Evolutionary conservation across 2,113 vertebrate species (phyloP), one percentile per base, ranked within the genome.

Genomic region (Hyperopisus bebe): DNA sequence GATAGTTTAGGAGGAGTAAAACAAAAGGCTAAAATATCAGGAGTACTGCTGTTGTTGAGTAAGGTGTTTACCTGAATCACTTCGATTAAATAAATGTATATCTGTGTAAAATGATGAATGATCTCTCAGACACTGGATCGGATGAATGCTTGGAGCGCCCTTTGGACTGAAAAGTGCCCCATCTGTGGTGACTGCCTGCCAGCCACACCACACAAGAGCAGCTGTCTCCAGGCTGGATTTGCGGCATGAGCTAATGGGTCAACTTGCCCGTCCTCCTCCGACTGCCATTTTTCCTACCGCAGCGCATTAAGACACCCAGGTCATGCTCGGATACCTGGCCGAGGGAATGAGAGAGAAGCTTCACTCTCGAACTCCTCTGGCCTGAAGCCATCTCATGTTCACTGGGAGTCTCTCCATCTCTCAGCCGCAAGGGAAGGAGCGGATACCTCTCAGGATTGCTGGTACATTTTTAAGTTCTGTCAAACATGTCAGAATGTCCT

Each of bases 121-220:
- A 80, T 80, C 74, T 35, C 31, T 42, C 70, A 94, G 93, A 93
- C 92, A 88, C 90, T 87, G 94, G 91, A 92, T 94, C 77, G 92
- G 35, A 77, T 77, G 35, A 13, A 39, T 77, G 70, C 11, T 39
- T 77, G 31, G 13, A 35, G 74, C 35, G 2, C n/a, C 93, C 42
- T 35, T 48, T 17, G 74, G 91, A 94, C 93, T 89, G 77, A 92
- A 90, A 90, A 90, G 87, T 91, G 92, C 82, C 42, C 82, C 44
- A 89, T 88, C 44, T 84, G 82, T 47, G 82, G 44, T 13, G 19
- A 84, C 3, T 84, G 94, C 92, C 90, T 93, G 90, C 90, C 88
- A 90, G 93, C 91, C 88, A 90, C 92, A 93, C 53, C 84, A 89
- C 92, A 90, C 91, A 39, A 46, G 87, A 87, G 44, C 82, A 84